Evolutionary conservation across 2,888 invertebrate species (phyloP).

Genomic region (Eumacrocentrus americanus): DNA sequence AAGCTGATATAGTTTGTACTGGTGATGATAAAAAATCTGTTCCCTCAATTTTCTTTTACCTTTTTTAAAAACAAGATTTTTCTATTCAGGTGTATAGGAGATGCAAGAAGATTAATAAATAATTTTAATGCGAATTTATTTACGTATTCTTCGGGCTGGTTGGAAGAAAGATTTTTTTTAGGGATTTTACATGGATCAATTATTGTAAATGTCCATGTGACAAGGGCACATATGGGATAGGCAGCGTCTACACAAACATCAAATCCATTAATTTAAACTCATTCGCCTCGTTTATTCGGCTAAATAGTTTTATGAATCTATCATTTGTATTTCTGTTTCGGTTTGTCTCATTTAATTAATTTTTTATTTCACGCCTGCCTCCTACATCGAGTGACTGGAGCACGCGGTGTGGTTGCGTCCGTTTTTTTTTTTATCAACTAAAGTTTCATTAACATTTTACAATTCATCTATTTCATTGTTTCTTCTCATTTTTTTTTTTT

Average conservation of each 20-base stretch:
- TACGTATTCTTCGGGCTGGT: neutral
- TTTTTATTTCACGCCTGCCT: constrained; percentile 22
- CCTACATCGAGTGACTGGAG: constrained; percentile 46
- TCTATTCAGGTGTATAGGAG: neutral
- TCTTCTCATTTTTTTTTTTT: neutral
- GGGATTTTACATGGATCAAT: constrained; percentile 35
- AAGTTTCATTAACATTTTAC: constrained; percentile 9
- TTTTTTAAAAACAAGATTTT: neutral
- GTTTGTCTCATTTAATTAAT: constrained; percentile 24
- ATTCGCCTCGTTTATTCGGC: constrained; percentile 10
- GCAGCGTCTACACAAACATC: constrained; percentile 50
- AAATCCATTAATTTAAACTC: constrained; percentile 49
- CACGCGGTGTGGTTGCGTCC: constrained; percentile 30
- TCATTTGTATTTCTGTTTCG: constrained; percentile 39
- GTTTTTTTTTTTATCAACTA: constrained; percentile 14
- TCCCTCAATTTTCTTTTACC: too few relatives aligned
- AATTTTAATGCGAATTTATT: neutral
- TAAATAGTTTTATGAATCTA: constrained; percentile 34
- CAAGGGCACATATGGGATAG: constrained; percentile 45
- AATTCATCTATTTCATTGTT: constrained; percentile 11
- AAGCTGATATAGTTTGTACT: constrained; percentile 15
- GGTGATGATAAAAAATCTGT: neutral
- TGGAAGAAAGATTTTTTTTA: neutral
- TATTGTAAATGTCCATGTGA: constrained; percentile 36
- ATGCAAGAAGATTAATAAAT: neutral